phyloP scores from a whole-genome alignment of 92 coral and sea anemone species.

The Pocillopora meandrina region DNA sequence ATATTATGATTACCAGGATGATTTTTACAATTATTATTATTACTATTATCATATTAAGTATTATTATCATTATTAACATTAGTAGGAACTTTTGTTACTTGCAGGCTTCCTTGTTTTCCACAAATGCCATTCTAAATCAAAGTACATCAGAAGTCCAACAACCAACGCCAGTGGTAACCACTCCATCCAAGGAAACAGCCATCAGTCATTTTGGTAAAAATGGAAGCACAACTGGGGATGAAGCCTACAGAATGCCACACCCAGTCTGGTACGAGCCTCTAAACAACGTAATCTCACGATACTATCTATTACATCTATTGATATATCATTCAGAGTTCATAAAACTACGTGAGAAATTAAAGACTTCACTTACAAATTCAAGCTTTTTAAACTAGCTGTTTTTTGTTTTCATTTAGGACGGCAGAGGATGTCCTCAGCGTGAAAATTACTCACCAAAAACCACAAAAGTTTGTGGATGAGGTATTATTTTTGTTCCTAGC shows the following conservation, averaged over 20 bases:
- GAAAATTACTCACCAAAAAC: conserved; percentile 76
- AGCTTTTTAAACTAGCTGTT: background rate
- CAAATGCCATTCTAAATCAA: background rate
- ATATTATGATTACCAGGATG: too few species aligned
- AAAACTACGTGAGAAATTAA: background rate
- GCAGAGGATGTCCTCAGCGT: conserved; percentile 81
- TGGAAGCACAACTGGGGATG: conserved; percentile 32
- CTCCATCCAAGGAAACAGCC: conserved; percentile 9
- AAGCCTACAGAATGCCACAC: conserved; percentile 72
- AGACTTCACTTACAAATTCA: background rate
- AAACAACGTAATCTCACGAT: background rate
- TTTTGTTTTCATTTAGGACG: conserved; percentile 58
- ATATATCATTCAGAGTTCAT: too few species aligned
- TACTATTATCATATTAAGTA: background rate
- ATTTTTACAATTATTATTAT: too few species aligned
- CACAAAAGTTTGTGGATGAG: conserved; percentile 82
- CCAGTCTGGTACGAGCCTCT: conserved; percentile 74
- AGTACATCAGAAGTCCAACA: background rate
- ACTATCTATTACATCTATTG: too few species aligned
- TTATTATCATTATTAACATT: background rate
- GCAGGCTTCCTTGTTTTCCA: conserved; percentile 33
- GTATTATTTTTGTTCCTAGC: conserved; percentile 22
- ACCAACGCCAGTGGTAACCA: background rate
- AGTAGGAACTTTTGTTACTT: background rate
- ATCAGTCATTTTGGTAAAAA: conserved; percentile 45